Evolutionary conservation across 2,113 vertebrate species (phyloP), one percentile per base, ranked within the genome.

Genomic region (Hypocryptadius cinnamomeus): DNA sequence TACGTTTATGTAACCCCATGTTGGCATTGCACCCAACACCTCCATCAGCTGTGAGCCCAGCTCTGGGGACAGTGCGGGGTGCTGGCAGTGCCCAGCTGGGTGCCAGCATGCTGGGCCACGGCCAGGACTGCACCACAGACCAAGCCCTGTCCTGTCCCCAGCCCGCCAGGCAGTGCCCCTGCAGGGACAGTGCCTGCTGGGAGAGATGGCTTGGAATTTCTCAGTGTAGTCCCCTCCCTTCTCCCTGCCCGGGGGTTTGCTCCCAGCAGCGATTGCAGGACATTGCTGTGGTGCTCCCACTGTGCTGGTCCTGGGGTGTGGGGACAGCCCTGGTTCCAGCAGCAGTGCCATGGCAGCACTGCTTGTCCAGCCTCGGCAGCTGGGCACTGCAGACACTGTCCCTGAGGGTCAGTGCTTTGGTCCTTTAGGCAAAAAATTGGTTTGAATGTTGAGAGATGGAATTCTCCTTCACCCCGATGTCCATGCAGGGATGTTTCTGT

Each of bases 51-150:
- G 11, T 0, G 1, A 83, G 56, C 68, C 39, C 39, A 2, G 66
- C 0, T 0, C 35, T 1, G 23, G 33, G 45, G 61, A 35, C 35
- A 5, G 8, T 19, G 42, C 0, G 0, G 2, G 13, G 24, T 44
- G 51, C n/a, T 7, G 4, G 39, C 56, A 40, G 27, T 17, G 80
- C n/a, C 76, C 7, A 5, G 42, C 0, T 18, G 0, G 45, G 60
- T 54, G 40, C 40, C 69, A 82, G 31, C 45, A 11, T 5, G 70
- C 17, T 8, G 24, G 59, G 56, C 24, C n/a, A 40, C 2, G 5
- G 45, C 23, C 57, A 1, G 77, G 27, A 3, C 64, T 35, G 64
- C 2, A 2, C 11, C 77, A 20, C 35, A 15, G 24, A 6, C 18
- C 6, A 1, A 1, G 0, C 20, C 60, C 42, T 2, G 1, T 59